Evolutionary conservation across 2,797 vertebrate genomes (phyloP), one percentile per base, ranked within the genome.

Genomic region (Basileuterus tristriatus): DNA sequence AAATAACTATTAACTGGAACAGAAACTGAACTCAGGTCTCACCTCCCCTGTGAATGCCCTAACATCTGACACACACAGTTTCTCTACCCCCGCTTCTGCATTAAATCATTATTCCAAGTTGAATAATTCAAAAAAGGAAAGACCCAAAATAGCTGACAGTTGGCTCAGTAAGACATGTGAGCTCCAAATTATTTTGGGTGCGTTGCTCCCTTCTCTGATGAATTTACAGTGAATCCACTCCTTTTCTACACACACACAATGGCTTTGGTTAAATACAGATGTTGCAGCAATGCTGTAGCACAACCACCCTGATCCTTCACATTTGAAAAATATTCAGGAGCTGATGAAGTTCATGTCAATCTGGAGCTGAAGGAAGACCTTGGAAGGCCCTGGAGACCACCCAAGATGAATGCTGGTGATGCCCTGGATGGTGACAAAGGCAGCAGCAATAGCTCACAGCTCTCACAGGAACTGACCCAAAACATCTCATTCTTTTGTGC

Each of bases 61-160:
- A 62, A 83, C 50, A 91, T 49, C 39, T 68, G 59, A 84, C 62
- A 83, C 4, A 83, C 4, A 2, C 6, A 12, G 16, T 56, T 89
- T 60, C 49, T 76, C 84, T 55, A 39, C 26, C 30, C 27, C 29
- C 1, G 0, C 37, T 90, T n/a, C 65, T 60, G 23, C 43, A 95
- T 46, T 39, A 69, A 64, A 64, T 75, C 55, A 82, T 76, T 63
- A 44, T 70, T 94, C 80, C 75, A 81, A 90, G 44, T 2, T 72
- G 27, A 44, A 39, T 37, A 84, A 76, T 36, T 89, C 59, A 60
- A 58, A 87, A 89, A 76, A 69, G 55, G 59, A 69, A 94, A 84
- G 74, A 58, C n/a, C 39, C 68, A 71, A 89, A 93, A 94, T 87
- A 96, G 59, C 84, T 75, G 74, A 63, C 52, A 77, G 69, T 50